Base-by-base conservation (phyloP, 2,888 invertebrate genomes). In the Euplagia quadripunctaria region DNA sequence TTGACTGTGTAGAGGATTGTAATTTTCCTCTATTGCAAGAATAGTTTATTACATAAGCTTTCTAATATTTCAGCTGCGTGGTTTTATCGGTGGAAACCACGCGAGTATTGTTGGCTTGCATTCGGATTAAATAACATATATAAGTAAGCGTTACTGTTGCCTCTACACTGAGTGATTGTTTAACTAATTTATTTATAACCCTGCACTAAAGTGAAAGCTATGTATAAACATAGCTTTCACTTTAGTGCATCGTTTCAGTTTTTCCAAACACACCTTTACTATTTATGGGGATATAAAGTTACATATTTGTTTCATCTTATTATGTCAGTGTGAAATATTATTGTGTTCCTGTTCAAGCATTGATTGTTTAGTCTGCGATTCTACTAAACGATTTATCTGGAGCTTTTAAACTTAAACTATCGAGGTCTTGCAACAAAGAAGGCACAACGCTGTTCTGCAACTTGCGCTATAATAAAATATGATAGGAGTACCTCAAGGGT, bases 71-170 rank as follows among this genome's bases (percentile, higher is more conserved):
- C 51, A 41, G 49, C 11, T 58, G 41, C n/a, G 20, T 7, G 67
- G 52, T 64, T 89, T 90, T 89, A 90, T 87, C 87, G 84, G 80
- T 83, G 86, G 85, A 88, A 89, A 85, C 87, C 87, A 88, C 85
- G 87, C 87, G 81, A 86, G 84, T 84, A 88, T 85, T 88, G 88
- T 86, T 89, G 88, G 88, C 89, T 89, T 85, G 86, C 87, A 85
- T 83, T 86, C 82, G 76, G 87, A 89, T 90, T 89, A 86, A 90
- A 89, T 89, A 88, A 87, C 82, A 80, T 17, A 41, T 42, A 64
- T 42, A 71, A 49, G 46, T 41, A 42, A 74, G 81, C 80, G 83
- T 85, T 86, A 86, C 86, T 84, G 86, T 84, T 82, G 79, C 80
- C 82, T 85, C 82, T 83, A 74, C 12, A 63, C 43, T 20, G 20